Base-by-base conservation (phyloP, 2,888 invertebrate genomes). In the Caenorhabditis sinica region DNA sequence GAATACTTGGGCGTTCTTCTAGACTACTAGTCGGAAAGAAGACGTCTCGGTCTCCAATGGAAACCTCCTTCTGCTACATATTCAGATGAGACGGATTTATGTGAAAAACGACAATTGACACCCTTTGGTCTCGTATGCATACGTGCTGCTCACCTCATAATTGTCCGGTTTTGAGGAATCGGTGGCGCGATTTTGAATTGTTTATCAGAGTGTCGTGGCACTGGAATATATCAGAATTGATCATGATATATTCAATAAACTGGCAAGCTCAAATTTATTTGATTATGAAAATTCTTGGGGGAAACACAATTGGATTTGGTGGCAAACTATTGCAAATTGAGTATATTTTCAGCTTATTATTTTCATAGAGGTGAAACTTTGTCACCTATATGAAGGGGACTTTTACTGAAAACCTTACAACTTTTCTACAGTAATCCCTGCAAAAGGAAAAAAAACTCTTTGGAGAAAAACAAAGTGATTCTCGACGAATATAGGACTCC, bases 131-230 rank as follows among this genome's bases (percentile, higher is more conserved):
- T 23, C 8, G 15, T 49, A 8, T 20, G 9, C 13, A 15, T 11
- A 40, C 13, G 40, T 11, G 6, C 40, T 65, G 8, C 77, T 71
- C 65, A 80, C 80, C 80, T 80, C 80, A 80, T 80, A 45, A 72
- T 79, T 20, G 69, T 72, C 58, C 72, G 56, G 36, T 71, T 72
- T 13, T 71, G 72, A 25, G 61, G 80, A 23, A 65, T 43, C 49
- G 69, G 69, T 2, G 79, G 71, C 25, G 66, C 80, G 56, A 80
- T 72, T 80, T 80, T 80, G 80, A 72, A 30, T 53, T 51, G 45
- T 51, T 60, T 51, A 17, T 11, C 33, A 51, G 63, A 53, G 51
- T 40, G 60, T 53, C 36, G 30, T 30, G 43, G 40, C 69, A 69
- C 68, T 65, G 45, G 20, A 76, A 68, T n/a, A n/a, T 20, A 56